Conservation (phyloP, 2,797 vertebrate species). For the Gorsachius magnificus region DNA sequence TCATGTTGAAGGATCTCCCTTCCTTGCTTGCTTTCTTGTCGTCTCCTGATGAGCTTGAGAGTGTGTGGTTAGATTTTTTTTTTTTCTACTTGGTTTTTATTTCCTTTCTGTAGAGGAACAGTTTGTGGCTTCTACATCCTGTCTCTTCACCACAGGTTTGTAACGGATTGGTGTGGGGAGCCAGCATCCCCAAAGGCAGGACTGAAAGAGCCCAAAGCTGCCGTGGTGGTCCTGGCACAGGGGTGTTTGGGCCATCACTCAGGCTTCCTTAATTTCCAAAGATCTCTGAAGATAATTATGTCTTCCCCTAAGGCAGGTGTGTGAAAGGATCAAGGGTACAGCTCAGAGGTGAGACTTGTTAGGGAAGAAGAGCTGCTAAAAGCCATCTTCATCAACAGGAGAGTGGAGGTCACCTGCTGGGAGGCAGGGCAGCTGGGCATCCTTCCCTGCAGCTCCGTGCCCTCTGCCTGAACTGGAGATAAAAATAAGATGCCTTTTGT, state of each 20-base stretch:
- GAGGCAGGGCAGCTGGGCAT: not conserved
- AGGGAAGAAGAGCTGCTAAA: not conserved
- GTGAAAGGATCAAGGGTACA: not conserved
- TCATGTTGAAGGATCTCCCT: not conserved
- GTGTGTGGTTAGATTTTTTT: constrained; percentile 22
- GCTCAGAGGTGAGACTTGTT: not conserved
- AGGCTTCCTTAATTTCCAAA: not conserved
- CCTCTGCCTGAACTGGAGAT: not conserved
- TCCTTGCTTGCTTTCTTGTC: not conserved
- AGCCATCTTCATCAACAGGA: not conserved
- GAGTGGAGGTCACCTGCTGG: not conserved
- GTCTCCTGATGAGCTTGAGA: not conserved
- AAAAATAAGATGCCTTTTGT: not conserved
- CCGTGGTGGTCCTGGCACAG: not conserved
- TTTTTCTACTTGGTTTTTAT: constrained; percentile 46
- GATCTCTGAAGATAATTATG: not conserved
- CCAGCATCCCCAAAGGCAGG: not conserved
- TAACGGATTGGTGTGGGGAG: not conserved
- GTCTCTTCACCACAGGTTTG: constrained; percentile 6
- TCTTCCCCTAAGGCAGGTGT: not conserved
- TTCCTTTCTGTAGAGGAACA: constrained; percentile 53
- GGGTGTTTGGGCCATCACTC: not conserved
- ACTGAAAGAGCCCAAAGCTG: not conserved
- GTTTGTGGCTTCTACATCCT: constrained; percentile 57
- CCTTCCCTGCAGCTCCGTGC: not conserved